These are phyloP conservation scores for Campylomormyrus tamandua DNA, from an alignment of 2,113 vertebrate genomes.

Conservation along the genomic window DNA sequence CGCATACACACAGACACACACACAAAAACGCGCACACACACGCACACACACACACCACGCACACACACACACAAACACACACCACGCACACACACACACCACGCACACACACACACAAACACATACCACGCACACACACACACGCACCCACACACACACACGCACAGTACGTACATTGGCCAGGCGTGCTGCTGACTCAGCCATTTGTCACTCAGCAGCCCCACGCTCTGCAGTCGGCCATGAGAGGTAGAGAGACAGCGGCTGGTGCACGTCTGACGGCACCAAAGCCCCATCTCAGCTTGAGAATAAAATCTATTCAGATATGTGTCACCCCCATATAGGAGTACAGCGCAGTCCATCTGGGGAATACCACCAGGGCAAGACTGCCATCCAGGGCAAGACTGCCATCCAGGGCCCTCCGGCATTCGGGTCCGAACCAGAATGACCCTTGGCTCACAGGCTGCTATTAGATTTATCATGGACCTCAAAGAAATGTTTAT, in stretches of 20 bases:
- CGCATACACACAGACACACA: not conserved
- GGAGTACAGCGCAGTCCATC: not conserved
- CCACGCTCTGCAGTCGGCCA: constrained; percentile 30
- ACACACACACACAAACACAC: not conserved
- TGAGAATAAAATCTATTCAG: constrained; percentile 37
- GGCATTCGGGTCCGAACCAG: constrained; percentile 28
- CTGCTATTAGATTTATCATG: not conserved
- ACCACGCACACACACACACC: too few species aligned
- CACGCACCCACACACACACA: not conserved
- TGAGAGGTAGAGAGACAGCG: constrained; percentile 20
- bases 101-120: not conserved
- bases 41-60: not conserved
- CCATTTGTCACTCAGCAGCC: constrained; percentile 31
- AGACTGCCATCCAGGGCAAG: constrained; percentile 2
- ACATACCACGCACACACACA: not conserved
- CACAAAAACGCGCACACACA: fast-evolving
- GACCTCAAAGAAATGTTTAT: not conserved
- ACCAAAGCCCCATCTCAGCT: constrained; percentile 36
- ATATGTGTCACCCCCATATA: constrained; percentile 6
- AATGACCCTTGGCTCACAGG: not conserved
- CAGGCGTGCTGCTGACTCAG: constrained; percentile 38
- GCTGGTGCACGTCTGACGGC: constrained; percentile 10
- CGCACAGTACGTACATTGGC: constrained; percentile 13
- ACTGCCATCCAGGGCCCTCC: constrained; percentile 15
- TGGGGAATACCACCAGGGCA: constrained; percentile 6